These are phyloP conservation scores for Poecilia velifera DNA, from an alignment of 2,797 vertebrate genomes.

Conservation along the genomic window DNA sequence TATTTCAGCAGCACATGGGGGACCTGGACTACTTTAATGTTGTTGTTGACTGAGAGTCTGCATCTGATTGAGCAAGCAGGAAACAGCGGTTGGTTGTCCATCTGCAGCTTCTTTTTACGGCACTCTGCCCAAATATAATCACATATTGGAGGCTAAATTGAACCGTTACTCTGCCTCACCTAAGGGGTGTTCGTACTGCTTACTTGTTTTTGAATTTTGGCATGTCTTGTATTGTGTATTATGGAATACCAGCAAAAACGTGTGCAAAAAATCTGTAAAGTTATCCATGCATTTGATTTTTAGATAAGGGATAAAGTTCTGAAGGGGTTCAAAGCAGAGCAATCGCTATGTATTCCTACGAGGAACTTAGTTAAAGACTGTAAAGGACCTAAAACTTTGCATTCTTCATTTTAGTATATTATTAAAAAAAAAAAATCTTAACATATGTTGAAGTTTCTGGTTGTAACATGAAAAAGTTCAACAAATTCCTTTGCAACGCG, in stretches of 20 bases:
- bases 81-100: constrained; percentile 8
- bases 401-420: not conserved
- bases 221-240: not conserved
- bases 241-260: not conserved
- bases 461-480: not conserved
- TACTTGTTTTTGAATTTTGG: not conserved
- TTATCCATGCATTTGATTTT: not conserved
- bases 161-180: not conserved
- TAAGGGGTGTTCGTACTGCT: not conserved
- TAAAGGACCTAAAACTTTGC: not conserved
- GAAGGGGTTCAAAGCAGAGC: not conserved
- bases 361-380: not conserved
- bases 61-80: constrained; percentile 13
- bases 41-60: constrained; percentile 1
- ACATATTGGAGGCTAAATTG: constrained; percentile 12
- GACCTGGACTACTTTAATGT: not conserved
- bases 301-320: not conserved
- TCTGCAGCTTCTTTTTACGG: constrained; percentile 9
- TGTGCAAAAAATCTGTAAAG: not conserved
- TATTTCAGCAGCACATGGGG: not conserved
- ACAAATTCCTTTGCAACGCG: not conserved
- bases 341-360: not conserved
- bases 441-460: not conserved
- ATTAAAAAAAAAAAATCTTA: not conserved
- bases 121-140: constrained; percentile 10